Base-by-base conservation (phyloP, 2,888 invertebrate species). In the Apamea monoglypha region DNA sequence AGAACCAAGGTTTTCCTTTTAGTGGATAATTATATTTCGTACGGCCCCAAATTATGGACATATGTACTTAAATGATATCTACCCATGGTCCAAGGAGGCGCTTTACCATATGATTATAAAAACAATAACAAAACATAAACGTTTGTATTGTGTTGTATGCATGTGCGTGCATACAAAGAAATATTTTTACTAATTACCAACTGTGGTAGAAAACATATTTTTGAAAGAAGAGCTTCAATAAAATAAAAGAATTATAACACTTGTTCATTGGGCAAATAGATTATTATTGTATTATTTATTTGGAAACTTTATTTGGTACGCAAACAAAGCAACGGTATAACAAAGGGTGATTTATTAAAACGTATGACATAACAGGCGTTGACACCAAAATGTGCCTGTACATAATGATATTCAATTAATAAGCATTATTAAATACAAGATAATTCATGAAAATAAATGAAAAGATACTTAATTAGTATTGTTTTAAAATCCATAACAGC, bases 301-400 rank as follows among this genome's bases (percentile, higher is more conserved):
- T 73, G 29, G 16, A 44, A 69, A 73, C 63, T 82, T 85, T 69
- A 50, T 85, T 85, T 64, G 64, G 64, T 21, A 74, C 16, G 25
- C 44, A 66, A 85, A 85, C 74, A 85, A 85, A 74, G 85, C 74
- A 70, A 70, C 44, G 36, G 56, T 67, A 40, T 25, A 85, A 85
- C 83, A 83, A 83, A 72, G 69, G 82, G 74, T 82, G 85, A 82
- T 82, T 74, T 81, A 82, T 82, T 82, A 81, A 82, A 70, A 69
- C 56, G 40, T 53, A 40, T 85, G 74, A 50, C 61, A 70, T 44
- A 71, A 63, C n/a, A 40, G 40, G 47, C 71, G 56, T 71, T 69
- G 71, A 76, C 50, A 72, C 44, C 29, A 59, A 72, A 69, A 75
- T 71, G 36, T 75, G 74, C 40, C 50, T 50, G 44, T 68, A 71